Percentiles rank a stretch among this genome's conserved stretches.
Evolutionary conservation across 1,140 invertebrate genomes (phyloP).

Genomic region (Coenobita brevimanus): DNA sequence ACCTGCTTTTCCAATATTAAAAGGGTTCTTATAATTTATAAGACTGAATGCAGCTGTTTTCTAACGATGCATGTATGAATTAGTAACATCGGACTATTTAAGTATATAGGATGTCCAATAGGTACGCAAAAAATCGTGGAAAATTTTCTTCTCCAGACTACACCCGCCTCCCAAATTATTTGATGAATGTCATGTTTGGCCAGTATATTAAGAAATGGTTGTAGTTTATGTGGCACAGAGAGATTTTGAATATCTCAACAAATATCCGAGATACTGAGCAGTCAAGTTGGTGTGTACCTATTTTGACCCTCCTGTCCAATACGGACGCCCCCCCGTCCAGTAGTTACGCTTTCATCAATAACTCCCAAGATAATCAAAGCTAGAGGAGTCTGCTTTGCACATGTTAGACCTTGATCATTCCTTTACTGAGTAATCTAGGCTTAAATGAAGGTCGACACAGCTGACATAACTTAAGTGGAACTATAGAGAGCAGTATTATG

Average conservation of each 20-base stretch:
- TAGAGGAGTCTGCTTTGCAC: not conserved
- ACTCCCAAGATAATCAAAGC: slow-evolving; percentile 7
- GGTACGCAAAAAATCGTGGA: slow-evolving; percentile 13
- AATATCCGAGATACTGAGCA: not conserved
- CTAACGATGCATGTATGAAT: no score
- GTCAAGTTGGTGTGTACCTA: not conserved
- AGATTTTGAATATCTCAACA: slow-evolving; percentile 4
- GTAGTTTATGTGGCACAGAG: not conserved
- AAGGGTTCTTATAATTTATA: no score
- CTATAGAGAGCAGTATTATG: not conserved
- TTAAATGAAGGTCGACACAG: not conserved
- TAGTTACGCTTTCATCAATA: slow-evolving; percentile 6
- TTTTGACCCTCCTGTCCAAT: slow-evolving; percentile 6
- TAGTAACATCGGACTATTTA: no score
- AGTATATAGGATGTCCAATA: not conserved
- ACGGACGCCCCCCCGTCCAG: not conserved
- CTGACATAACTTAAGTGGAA: not conserved
- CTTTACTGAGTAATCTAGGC: slow-evolving; percentile 1
- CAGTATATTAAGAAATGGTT: not conserved
- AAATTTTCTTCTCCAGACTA: not conserved
- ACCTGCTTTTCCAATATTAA: no score
- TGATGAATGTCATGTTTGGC: not conserved
- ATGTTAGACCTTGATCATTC: not conserved
- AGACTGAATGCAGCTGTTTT: no score
- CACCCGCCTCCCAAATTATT: not conserved